phyloP scores from a whole-genome alignment of 2,113 vertebrate species.

The Hemiscyllium ocellatum region DNA sequence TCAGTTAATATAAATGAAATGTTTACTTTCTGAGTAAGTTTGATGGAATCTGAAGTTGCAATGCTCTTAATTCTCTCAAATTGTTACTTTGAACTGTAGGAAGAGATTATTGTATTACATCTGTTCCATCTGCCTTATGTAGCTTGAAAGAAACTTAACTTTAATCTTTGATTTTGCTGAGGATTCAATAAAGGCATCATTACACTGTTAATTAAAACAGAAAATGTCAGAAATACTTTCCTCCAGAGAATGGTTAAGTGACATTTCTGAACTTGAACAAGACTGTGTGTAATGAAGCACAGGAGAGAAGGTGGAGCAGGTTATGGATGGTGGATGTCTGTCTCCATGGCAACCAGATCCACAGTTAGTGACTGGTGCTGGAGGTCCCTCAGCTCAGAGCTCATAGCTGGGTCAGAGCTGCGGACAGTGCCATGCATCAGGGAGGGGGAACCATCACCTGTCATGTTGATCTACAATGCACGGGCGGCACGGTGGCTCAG shows the following conservation, averaged over 20 bases:
- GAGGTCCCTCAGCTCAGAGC: neutral
- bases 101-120: neutral
- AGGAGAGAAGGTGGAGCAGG: neutral
- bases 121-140: neutral
- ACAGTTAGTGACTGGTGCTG: neutral
- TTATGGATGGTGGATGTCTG: neutral
- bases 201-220: neutral
- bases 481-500: too few species aligned
- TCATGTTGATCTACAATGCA: too few species aligned
- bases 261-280: neutral
- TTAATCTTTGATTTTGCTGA: neutral
- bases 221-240: neutral
- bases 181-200: neutral
- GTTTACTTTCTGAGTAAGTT: neutral
- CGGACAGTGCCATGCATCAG: too few species aligned
- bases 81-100: neutral
- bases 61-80: neutral
- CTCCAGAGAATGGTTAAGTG: neutral
- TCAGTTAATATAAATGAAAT: neutral
- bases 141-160: neutral
- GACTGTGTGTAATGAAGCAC: neutral
- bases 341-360: neutral
- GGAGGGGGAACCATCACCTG: too few species aligned
- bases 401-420: neutral
- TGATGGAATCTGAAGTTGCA: neutral